Percentiles rank a stretch among this genome's conserved stretches.
Conservation (phyloP, 2,888 invertebrate genomes). For the Rhorus exstirpatorius region DNA sequence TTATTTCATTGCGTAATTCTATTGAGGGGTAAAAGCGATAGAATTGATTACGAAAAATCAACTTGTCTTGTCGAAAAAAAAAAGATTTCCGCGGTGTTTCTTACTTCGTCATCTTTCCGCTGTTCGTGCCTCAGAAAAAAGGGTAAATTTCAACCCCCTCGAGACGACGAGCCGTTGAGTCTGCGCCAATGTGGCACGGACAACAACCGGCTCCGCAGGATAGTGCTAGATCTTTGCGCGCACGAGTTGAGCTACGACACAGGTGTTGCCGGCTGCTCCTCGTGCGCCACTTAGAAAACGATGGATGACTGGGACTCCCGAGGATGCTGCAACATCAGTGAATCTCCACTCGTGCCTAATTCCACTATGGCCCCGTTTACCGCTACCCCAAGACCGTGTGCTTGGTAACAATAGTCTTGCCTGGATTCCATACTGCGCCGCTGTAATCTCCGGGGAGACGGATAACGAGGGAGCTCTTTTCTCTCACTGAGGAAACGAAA, state of each 20-base stretch:
- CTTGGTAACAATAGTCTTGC: constrained; percentile 1
- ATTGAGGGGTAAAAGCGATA: background rate
- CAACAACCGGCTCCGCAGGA: constrained; percentile 31
- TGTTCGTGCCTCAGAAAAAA: background rate
- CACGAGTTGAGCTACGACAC: constrained; percentile 40
- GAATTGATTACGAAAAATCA: background rate
- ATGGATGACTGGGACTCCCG: constrained; percentile 32
- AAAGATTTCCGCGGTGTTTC: background rate
- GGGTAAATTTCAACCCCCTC: constrained; percentile 16
- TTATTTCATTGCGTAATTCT: background rate
- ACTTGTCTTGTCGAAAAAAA: background rate
- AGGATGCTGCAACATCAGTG: constrained; percentile 49
- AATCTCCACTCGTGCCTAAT: constrained; percentile 60
- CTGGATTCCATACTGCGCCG: background rate
- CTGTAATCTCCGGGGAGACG: constrained; percentile 17
- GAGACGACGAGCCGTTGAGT: constrained; percentile 27
- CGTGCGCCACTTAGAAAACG: constrained; percentile 5
- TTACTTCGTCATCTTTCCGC: background rate
- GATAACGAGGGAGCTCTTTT: constrained; percentile 11
- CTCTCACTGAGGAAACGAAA: background rate
- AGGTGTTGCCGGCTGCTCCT: constrained; percentile 58
- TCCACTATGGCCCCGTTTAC: constrained; percentile 49
- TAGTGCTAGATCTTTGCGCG: constrained; percentile 29
- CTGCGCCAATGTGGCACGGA: constrained; percentile 40
- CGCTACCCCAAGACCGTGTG: constrained; percentile 10